Base-by-base conservation (phyloP, 2,113 vertebrate species). In the Ifrita kowaldi region DNA sequence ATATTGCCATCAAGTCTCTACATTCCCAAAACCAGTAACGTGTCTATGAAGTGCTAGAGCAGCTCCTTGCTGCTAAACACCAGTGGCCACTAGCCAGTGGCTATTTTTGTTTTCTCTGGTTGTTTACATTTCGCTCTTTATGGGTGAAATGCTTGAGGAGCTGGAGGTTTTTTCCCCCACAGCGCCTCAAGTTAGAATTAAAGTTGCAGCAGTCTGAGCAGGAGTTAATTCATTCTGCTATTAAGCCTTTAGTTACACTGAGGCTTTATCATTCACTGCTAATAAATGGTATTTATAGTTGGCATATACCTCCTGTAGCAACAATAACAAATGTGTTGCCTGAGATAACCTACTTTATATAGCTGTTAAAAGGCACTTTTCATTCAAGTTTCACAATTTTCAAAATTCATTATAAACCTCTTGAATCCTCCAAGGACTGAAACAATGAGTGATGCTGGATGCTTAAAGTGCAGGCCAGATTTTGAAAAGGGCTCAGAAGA, bases 141-240 rank as follows among this genome's bases (percentile, higher is more conserved):
- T 30, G 90, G 33, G 27, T 67, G 59, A 93, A 88, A 85, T 85
- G 35, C 39, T 41, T 35, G 74, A 77, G 69, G 83, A 92, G 67
- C 17, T 4, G 2, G 30, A 81, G 79, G 6, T 5, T 86, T 96
- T 76, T 75, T 11, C 50, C 81, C 81, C 63, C 46, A 30, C 86
- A 75, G 41, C 17, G 90, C 95, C 96, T 97, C 70, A 30, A 97
- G 96, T 87, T 82, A 96, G 87, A 98, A 98, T 96, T 97, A 94
- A 93, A 90, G 93, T 96, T 96, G 93, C 81, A 97, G 87, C 94
- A 86, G 57, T 64, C 82, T 73, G 93, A 93, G 85, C 85, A 94
- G 95, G 92, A 97, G 94, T 95, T 97, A 97, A 97, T 98, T 98
- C 83, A 96, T 95, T 98, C 95, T 95, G 76, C 73, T 95, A 76